These are phyloP conservation scores for Graphium colonna DNA, from an alignment of 2,888 invertebrate species.

Conservation along the genomic window DNA sequence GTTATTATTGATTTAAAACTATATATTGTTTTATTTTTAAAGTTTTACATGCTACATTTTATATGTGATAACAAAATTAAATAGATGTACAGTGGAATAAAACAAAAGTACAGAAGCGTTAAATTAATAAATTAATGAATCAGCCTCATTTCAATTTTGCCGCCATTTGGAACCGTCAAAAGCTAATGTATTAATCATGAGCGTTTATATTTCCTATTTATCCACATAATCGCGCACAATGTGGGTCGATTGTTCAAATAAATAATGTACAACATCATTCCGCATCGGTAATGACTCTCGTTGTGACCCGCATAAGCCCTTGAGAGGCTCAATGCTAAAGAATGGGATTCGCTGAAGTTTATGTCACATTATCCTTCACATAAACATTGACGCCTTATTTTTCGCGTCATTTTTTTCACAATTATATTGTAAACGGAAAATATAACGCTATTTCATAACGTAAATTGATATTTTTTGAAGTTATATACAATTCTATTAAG, in stretches of 20 bases:
- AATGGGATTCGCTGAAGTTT: slow-evolving; percentile 8
- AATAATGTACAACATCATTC: slow-evolving; percentile 7
- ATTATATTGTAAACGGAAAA: too few species aligned
- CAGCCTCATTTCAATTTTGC: too few species aligned
- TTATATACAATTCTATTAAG: background rate
- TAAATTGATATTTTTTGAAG: too few species aligned
- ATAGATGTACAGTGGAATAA: background rate
- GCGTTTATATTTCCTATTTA: too few species aligned
- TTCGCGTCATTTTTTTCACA: background rate
- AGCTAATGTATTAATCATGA: too few species aligned
- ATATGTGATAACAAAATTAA: too few species aligned
- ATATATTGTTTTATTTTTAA: too few species aligned
- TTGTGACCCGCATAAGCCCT: slow-evolving; percentile 18
- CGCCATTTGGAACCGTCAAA: too few species aligned
- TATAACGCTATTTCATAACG: too few species aligned
- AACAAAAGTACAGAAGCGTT: background rate
- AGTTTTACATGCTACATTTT: too few species aligned
- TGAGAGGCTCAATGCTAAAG: slow-evolving; percentile 9
- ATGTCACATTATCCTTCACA: slow-evolving; percentile 13
- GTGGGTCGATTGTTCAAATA: slow-evolving; percentile 15
- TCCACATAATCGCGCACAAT: background rate
- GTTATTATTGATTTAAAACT: too few species aligned
- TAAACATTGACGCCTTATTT: slow-evolving; percentile 8
- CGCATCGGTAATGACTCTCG: slow-evolving; percentile 12
- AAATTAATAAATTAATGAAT: too few species aligned